Base-by-base conservation (phyloP, 2,888 invertebrate species). In the Erebia epiphron region DNA sequence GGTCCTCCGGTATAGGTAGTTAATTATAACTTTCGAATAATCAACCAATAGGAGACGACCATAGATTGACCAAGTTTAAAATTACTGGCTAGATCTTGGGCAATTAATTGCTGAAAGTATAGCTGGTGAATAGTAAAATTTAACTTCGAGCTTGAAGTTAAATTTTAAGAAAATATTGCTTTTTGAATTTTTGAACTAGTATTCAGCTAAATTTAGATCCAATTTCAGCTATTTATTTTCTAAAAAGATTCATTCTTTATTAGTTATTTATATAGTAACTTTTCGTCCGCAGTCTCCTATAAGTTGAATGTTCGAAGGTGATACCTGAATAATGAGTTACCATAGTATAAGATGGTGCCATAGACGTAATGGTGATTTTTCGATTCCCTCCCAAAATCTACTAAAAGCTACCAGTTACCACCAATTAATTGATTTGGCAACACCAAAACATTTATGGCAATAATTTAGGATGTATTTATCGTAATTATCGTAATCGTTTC, bases 321-420 rank as follows among this genome's bases (percentile, higher is more conserved):
- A 86, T 87, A 90, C 89, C 90, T 88, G 88, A 85, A 83, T 82
- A 83, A 58, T 64, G 67, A 81, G 82, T 92, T 91, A 91, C 92
- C 92, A 90, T 91, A 91, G 89, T 83, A 77, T 90, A 87, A 86
- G 90, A 87, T 89, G 91, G 91, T 92, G 92, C 90, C 90, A 91
- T 91, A 90, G 67, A 70, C 70, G 63, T 67, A 58, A 75, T 73
- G 85, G 84, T 85, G 83, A 68, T 70, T 71, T 69, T 80, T 80
- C 70, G 78, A 18, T 11, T 26, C 57, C 13, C 14, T 46, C 49
- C 49, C 49, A 56, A 66, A 41, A 64, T 43, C n/a, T 66, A 56
- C 54, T 43, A 21, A 56, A 56, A 66, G 76, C 68, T 54, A 56
- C 70, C 56, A 61, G 54, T 56, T 66, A 43, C 61, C 52, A 58